These are phyloP conservation scores for Trichoplusia ni DNA, from an alignment of 1,140 invertebrate genomes.

Conservation along the genomic window DNA sequence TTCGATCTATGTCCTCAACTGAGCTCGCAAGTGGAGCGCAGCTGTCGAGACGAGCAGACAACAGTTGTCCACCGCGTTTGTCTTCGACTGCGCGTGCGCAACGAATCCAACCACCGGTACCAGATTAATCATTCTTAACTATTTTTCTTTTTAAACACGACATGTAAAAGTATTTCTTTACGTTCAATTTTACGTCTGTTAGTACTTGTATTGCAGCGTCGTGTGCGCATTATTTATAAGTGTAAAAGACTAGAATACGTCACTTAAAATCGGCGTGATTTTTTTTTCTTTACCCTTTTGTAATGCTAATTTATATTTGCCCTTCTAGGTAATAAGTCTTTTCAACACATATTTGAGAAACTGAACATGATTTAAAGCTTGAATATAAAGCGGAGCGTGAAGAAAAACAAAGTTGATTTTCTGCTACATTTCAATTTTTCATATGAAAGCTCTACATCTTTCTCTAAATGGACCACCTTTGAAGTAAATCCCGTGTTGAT, in stretches of 20 bases:
- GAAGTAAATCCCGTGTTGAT: slow-evolving; percentile 51
- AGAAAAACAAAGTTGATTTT: not conserved
- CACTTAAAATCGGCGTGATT: too few relatives aligned
- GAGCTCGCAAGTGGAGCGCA: slow-evolving; percentile 67
- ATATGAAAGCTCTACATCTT: slow-evolving; percentile 31
- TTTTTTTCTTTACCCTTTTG: too few relatives aligned
- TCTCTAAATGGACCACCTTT: slow-evolving; percentile 41
- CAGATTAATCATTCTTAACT: slow-evolving; percentile 61
- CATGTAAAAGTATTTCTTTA: slow-evolving; percentile 11
- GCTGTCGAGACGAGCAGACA: slow-evolving; percentile 76
- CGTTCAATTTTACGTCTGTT: not conserved
- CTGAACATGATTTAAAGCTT: not conserved
- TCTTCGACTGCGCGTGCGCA: slow-evolving; percentile 59
- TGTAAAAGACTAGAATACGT: too few relatives aligned
- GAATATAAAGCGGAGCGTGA: slow-evolving; percentile 5
- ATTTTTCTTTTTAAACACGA: slow-evolving; percentile 48
- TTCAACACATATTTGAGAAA: not conserved
- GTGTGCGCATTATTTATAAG: too few relatives aligned
- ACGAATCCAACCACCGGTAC: slow-evolving; percentile 41
- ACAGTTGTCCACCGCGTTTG: slow-evolving; percentile 73
- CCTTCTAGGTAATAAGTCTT: not conserved
- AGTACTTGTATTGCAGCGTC: not conserved
- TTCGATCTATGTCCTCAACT: slow-evolving; percentile 28
- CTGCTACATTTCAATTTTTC: slow-evolving; percentile 31
- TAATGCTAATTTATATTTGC: too few relatives aligned